Conservation (phyloP, 2,113 vertebrate species). For the Bambusicola thoracicus region DNA sequence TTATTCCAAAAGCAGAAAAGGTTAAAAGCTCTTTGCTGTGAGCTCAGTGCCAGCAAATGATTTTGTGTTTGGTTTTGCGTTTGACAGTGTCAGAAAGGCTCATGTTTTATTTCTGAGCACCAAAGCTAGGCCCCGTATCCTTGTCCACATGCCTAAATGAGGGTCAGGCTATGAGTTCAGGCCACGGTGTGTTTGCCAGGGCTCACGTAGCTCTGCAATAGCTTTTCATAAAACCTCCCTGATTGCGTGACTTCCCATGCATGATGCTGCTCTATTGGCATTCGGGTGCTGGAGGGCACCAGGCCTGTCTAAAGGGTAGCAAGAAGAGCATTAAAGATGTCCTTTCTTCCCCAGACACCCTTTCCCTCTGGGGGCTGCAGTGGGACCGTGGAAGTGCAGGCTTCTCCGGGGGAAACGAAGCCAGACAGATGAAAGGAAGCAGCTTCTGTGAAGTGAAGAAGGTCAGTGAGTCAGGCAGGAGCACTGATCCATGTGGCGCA, state of each 20-base stretch:
- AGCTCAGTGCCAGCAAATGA: background rate
- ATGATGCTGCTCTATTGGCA: accelerated
- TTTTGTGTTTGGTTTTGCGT: background rate
- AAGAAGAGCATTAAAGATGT: background rate
- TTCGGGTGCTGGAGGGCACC: background rate
- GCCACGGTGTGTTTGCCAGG: background rate
- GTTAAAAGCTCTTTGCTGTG: background rate
- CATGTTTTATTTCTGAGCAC: background rate
- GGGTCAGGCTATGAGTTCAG: background rate
- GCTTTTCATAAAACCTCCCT: background rate
- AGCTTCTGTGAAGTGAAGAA: background rate
- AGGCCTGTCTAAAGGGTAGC: background rate
- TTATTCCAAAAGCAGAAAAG: background rate
- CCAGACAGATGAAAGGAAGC: background rate
- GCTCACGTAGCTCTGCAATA: background rate
- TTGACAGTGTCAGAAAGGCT: background rate
- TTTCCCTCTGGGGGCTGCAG: background rate
- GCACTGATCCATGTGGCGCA: background rate
- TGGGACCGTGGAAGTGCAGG: background rate
- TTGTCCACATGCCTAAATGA: background rate
- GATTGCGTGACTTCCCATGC: accelerated
- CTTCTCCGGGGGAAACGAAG: background rate
- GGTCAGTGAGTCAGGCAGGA: background rate
- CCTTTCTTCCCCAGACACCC: background rate
- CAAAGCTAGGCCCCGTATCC: background rate